A percentile compares a stretch with the other conserved stretches of the same genome.
phyloP scores from a whole-genome alignment of 2,113 vertebrate species.

The Macroglossus sobrinus region DNA sequence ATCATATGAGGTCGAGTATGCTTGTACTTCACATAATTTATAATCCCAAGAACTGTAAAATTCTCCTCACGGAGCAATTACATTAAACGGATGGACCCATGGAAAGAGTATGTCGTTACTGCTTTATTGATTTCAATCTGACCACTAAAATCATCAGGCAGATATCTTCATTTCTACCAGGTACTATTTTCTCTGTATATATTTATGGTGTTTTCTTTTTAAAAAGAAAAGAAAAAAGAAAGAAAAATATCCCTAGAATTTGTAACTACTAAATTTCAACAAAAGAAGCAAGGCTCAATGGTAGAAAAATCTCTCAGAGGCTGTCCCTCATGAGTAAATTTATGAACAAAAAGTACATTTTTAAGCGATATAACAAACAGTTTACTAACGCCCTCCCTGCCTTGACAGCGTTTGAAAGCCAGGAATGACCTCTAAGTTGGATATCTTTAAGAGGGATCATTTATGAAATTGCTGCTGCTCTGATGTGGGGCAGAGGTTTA shows the following conservation, averaged over 20 bases:
- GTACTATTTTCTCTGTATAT: background rate
- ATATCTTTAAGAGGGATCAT: background rate
- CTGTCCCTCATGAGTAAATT: background rate
- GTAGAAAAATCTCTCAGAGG: background rate
- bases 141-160: background rate
- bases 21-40: constrained; percentile 33
- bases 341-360: background rate
- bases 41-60: constrained; percentile 3
- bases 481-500: background rate
- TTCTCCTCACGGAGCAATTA: background rate
- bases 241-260: background rate
- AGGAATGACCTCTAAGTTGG: fast-evolving
- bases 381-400: background rate
- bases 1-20: constrained; percentile 36
- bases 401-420: background rate
- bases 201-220: background rate
- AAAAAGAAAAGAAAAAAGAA: background rate
- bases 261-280: constrained; percentile 11
- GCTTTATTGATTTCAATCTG: background rate
- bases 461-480: background rate
- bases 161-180: background rate
- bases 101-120: background rate
- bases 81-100: background rate
- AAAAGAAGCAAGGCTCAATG: background rate
- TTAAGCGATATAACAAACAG: background rate